phyloP scores from a whole-genome alignment of 2,113 vertebrate species.

The Pterocles gutturalis region DNA sequence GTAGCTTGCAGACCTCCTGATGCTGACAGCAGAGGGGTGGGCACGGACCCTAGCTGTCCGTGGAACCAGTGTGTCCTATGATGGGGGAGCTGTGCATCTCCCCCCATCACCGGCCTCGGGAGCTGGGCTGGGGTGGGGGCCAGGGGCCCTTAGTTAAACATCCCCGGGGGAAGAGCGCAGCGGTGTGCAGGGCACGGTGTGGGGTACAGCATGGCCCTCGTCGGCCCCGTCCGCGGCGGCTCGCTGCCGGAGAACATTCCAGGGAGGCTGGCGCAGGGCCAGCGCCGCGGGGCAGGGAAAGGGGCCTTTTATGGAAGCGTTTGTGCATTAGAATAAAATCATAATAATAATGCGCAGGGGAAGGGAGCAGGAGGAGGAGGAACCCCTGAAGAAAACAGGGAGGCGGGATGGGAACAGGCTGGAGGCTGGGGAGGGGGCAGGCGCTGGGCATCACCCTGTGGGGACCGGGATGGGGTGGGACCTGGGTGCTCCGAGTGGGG shows the following conservation, averaged over 20 bases:
- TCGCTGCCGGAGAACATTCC: conserved; percentile 72
- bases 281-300: conserved; percentile 70
- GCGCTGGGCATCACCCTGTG: neutral
- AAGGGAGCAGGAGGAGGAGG: conserved; percentile 37
- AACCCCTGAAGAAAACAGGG: conserved; percentile 45
- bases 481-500: neutral
- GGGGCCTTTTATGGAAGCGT: conserved; percentile 77
- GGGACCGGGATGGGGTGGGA: neutral
- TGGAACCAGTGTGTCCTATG: neutral
- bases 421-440: neutral
- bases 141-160: neutral
- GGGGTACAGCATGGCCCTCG: neutral
- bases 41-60: neutral
- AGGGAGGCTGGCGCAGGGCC: conserved; percentile 63
- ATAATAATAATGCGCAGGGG: conserved; percentile 62
- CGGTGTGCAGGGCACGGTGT: neutral
- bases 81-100: neutral
- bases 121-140: neutral
- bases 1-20: neutral
- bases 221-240: neutral
- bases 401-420: neutral
- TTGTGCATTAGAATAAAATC: conserved; percentile 74
- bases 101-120: neutral
- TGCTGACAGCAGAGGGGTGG: neutral
- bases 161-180: neutral